phyloP scores from a whole-genome alignment of 2,113 vertebrate species.

The Heptranchias perlo region DNA sequence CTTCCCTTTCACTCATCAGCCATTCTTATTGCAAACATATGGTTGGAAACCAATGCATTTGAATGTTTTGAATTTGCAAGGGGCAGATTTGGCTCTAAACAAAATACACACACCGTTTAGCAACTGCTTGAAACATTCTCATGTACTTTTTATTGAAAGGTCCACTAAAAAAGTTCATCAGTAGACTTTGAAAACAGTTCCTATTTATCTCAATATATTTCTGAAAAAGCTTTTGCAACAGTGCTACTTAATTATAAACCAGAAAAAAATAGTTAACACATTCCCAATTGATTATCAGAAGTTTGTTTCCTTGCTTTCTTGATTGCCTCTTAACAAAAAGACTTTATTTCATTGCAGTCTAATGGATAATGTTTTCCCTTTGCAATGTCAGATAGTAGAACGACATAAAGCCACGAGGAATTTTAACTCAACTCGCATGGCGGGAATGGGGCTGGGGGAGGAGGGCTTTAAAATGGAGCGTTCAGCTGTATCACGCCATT shows the following conservation, averaged over 20 bases:
- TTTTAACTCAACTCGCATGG: background rate
- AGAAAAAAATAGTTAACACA: slow-evolving; percentile 41
- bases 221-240: slow-evolving; percentile 46
- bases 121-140: slow-evolving; percentile 51
- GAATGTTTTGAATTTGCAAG: slow-evolving; percentile 62
- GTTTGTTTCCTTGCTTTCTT: background rate
- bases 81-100: slow-evolving; percentile 57
- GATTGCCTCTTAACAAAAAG: background rate
- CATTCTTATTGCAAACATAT: slow-evolving; percentile 73
- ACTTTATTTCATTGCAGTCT: background rate
- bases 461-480: background rate
- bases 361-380: background rate
- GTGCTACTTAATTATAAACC: slow-evolving; percentile 44
- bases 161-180: slow-evolving; percentile 29
- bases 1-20: slow-evolving; percentile 64
- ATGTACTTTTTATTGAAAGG: slow-evolving; percentile 23
- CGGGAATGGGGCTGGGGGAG: background rate
- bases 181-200: slow-evolving; percentile 8
- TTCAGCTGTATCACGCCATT: background rate
- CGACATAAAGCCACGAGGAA: background rate
- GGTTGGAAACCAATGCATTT: slow-evolving; percentile 58
- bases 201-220: slow-evolving; percentile 42
- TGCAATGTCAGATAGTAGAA: background rate
- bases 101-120: slow-evolving; percentile 52
- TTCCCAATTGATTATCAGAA: background rate